Evolutionary conservation across 2,888 invertebrate genomes (phyloP).

Genomic region (Bruchidius siliquastri): DNA sequence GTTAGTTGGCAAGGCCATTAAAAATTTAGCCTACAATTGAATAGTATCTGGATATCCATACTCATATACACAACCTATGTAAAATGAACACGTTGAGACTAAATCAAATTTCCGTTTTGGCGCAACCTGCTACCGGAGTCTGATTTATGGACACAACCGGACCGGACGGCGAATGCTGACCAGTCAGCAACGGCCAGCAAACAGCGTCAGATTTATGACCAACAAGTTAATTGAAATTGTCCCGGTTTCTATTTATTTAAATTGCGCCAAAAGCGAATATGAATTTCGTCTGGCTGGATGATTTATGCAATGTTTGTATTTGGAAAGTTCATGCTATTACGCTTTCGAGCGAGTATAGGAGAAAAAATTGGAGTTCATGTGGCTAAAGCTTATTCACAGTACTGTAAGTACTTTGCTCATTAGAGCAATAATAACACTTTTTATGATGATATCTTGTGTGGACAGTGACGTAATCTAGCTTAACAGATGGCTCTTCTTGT

Average conservation of each 20-base stretch:
- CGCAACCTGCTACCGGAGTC: not conserved
- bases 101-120: not conserved
- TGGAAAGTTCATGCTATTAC: not conserved
- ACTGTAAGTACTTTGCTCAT: no score
- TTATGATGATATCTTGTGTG: no score
- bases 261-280: not conserved
- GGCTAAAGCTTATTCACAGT: no score
- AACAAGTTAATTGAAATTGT: slow-evolving; percentile 13
- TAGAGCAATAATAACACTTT: no score
- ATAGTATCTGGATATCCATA: not conserved
- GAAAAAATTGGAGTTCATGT: no score
- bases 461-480: no score
- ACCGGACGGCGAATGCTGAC: not conserved
- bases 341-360: not conserved
- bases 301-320: not conserved
- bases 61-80: not conserved
- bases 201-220: slow-evolving; percentile 12
- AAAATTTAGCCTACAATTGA: not conserved
- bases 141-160: not conserved
- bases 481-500: no score
- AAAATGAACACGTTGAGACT: not conserved
- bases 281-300: not conserved
- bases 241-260: slow-evolving; percentile 11
- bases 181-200: slow-evolving; percentile 10
- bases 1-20: no score